These are phyloP conservation scores for Alcis repandata DNA, from an alignment of 2,888 invertebrate genomes.

Conservation along the genomic window DNA sequence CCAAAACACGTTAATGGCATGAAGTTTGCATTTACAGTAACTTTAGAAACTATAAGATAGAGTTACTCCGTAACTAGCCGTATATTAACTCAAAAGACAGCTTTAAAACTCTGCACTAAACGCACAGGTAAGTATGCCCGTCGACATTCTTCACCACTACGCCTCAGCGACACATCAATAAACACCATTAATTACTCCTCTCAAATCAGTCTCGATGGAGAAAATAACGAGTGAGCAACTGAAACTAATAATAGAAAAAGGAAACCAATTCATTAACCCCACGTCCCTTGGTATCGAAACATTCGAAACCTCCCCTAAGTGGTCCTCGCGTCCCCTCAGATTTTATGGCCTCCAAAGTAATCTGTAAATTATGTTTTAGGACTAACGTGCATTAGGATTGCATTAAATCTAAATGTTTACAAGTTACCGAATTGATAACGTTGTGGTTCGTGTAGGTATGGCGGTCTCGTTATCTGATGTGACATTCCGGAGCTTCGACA, in stretches of 20 bases:
- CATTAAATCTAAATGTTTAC: conserved; percentile 28
- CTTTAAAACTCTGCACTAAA: too few species aligned
- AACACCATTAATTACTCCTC: conserved; percentile 11
- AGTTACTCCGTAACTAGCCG: too few species aligned
- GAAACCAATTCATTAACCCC: conserved; percentile 59
- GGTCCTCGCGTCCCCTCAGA: conserved; percentile 28
- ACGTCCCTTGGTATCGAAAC: conserved; percentile 40
- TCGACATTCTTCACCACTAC: neutral
- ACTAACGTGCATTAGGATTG: conserved; percentile 12
- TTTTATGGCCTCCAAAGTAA: conserved; percentile 37
- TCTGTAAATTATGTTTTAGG: conserved; percentile 35
- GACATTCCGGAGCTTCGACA: conserved; percentile 3
- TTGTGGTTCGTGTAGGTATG: conserved; percentile 4
- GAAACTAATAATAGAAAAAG: conserved; percentile 59
- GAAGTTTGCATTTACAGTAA: too few species aligned
- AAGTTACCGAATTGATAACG: conserved; percentile 18
- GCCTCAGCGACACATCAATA: neutral
- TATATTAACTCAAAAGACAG: too few species aligned
- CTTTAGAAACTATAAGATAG: too few species aligned
- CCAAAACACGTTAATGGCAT: too few species aligned
- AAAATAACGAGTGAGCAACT: conserved; percentile 51
- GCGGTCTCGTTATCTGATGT: conserved; percentile 1
- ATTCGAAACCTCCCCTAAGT: conserved; percentile 31
- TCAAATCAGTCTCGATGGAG: conserved; percentile 21
- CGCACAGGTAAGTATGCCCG: neutral